phyloP scores from a whole-genome alignment of 1,140 invertebrate genomes.

The Oscheius sp. region DNA sequence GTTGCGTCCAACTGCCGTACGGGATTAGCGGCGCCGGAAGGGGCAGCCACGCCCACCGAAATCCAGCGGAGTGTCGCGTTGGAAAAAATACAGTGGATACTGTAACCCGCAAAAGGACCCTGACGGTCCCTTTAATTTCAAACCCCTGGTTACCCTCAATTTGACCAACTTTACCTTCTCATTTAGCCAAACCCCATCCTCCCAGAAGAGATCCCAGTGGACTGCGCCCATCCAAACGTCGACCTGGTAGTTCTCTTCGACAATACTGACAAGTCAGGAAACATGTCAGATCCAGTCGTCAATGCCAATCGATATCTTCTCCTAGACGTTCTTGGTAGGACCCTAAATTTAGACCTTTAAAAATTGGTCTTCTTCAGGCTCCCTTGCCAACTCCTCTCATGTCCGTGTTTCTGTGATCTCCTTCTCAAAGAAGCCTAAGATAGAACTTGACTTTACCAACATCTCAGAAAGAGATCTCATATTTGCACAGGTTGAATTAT shows the following conservation, averaged over 20 bases:
- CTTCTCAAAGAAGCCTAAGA: not conserved
- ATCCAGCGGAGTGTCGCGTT: too few species aligned
- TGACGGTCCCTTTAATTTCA: too few species aligned
- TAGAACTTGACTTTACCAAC: conserved; percentile 6
- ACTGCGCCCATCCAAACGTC: not conserved
- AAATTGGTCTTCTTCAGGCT: conserved; percentile 1
- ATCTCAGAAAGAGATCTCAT: conserved; percentile 9
- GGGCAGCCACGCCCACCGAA: too few species aligned
- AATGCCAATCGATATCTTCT: conserved; percentile 9
- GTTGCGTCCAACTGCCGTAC: too few species aligned
- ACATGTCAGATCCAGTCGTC: conserved; percentile 5
- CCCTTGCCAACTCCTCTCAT: conserved; percentile 1
- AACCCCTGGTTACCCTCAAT: not conserved
- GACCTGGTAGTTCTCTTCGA: conserved; percentile 13
- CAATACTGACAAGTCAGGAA: conserved; percentile 11
- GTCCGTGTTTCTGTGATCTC: conserved; percentile 5
- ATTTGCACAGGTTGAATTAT: conserved; percentile 2
- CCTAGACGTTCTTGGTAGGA: conserved; percentile 1
- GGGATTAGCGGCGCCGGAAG: too few species aligned
- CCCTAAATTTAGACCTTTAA: not conserved
- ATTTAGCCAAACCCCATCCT: not conserved
- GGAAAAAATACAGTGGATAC: too few species aligned
- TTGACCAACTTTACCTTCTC: not conserved
- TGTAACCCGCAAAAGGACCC: too few species aligned
- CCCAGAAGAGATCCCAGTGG: not conserved